Base-by-base conservation (phyloP, 2,113 vertebrate species). In the Phainopepla nitens region DNA sequence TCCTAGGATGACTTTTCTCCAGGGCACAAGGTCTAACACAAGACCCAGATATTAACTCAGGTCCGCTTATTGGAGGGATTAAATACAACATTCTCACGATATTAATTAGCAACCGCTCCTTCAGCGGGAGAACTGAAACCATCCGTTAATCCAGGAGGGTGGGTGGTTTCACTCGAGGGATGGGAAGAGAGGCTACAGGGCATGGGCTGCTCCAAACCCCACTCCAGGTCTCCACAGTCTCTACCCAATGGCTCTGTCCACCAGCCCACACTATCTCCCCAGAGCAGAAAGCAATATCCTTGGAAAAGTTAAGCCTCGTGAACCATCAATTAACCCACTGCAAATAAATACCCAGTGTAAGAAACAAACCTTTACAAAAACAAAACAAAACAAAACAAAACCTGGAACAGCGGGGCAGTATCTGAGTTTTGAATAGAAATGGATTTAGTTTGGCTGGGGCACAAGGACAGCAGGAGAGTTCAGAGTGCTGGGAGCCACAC, bases 361-460 rank as follows among this genome's bases (percentile, higher is more conserved):
- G 73, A 85, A 94, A 66, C 42, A 93, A 89, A 82, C 91, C 83
- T 94, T 89, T 49, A 29, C 18, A 81, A 65, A 93, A 17, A 85
- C 4, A n/a, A n/a, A n/a, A n/a, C n/a, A n/a, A n/a, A n/a, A n/a
- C 71, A 80, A 93, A 93, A 54, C 33, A 35, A 64, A 87, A 93
- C 93, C 91, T 94, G 88, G 44, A 94, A 70, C 87, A 93, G 69
- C 10, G 2, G 82, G 79, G 50, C 69, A 89, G 61, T 88, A 87
- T 91, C 93, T 90, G 90, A 47, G 36, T 66, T 95, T 62, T 94
- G 89, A 96, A 89, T 78, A 87, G 95, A 85, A 91, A 95, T 82
- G 89, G 93, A 24, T 97, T 96, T 94, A 85, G 89, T 87, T 97
- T 97, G 96, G 91, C 93, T 92, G 62, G 5, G 11, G 87, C 82